Evolutionary conservation across 2,888 invertebrate species (phyloP).

Genomic region (Amphipyra tragopoginis): DNA sequence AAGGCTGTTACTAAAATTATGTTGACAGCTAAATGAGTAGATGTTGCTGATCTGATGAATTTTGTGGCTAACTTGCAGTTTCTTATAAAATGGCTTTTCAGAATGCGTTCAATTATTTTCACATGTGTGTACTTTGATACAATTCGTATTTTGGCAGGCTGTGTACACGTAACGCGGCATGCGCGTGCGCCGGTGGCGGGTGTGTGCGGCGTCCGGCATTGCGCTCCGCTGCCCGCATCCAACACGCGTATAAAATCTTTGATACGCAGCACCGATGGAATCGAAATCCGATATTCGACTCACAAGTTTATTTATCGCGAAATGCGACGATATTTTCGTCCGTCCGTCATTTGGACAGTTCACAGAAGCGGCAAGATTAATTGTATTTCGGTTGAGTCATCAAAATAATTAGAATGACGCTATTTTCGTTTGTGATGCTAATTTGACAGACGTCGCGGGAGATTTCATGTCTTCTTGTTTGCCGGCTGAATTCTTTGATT

Average conservation of each 20-base stretch:
- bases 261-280: constrained; percentile 89
- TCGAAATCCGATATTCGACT: constrained; percentile 88
- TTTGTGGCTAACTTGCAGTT: constrained; percentile 24
- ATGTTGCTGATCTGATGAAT: constrained; percentile 41
- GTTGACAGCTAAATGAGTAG: constrained; percentile 46
- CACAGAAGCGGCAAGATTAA: constrained; percentile 89
- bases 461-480: constrained; percentile 84
- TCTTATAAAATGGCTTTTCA: constrained; percentile 29
- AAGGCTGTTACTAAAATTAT: constrained; percentile 47
- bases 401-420: constrained; percentile 90
- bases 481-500: constrained; percentile 82
- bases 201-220: constrained; percentile 68
- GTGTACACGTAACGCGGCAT: constrained; percentile 21
- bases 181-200: constrained; percentile 24
- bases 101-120: constrained; percentile 42
- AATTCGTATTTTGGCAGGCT: constrained; percentile 47
- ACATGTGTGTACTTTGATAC: constrained; percentile 7
- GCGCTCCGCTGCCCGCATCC: constrained; percentile 77
- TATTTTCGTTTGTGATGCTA: constrained; percentile 89
- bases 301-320: constrained; percentile 88
- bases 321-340: constrained; percentile 89
- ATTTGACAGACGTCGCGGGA: constrained; percentile 90
- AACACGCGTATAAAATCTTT: constrained; percentile 84
- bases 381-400: constrained; percentile 90
- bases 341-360: constrained; percentile 89